Base-by-base conservation (phyloP, 23 tunicate species). In the Ciona savignyi region DNA sequence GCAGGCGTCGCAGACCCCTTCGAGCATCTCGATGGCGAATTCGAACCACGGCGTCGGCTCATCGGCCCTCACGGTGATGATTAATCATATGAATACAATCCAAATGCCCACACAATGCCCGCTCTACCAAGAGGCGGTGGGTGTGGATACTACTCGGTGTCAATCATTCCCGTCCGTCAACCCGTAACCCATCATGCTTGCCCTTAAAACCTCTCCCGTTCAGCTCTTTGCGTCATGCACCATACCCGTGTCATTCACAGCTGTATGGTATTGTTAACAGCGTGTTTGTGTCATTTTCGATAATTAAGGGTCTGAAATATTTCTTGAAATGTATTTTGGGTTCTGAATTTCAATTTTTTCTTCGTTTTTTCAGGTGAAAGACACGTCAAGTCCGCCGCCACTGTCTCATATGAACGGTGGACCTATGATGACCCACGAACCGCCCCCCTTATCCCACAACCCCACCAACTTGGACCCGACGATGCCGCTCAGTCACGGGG, bases 321-420 rank as follows among this genome's bases (percentile, higher is more conserved):
- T 42, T 42, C 15, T 42, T 42, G 56, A 42, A 42, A 6, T 9
- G 56, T 42, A 15, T 42, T 42, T 42, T 42, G 15, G 15, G 56
- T 6, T 42, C 9, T 6, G 15, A 42, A 42, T 42, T 42, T 6
- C 15, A 42, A 42, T 42, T 42, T 42, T 42, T 42, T 42, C 15
- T 42, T 42, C 15, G 56, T 42, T 42, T 42, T 74, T 82, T 33
- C 78, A 89, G 96, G 96, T 89, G 24, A 89, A 89, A 74, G 96
- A 89, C 74, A 74, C 85, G 1, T 64, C 80, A 11, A 83, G 89
- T 65, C 96, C 96, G 20, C 96, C 85, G 0, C 87, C 96, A 27
- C 74, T 89, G 49, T 69, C 78, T 21, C 96, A 89, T 49, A 35
- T 76, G 71, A 72, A 76, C 35, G 87, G 72, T 1, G 74, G 70